These are phyloP conservation scores for Premnoplex brunnescens DNA, from an alignment of 2,797 vertebrate genomes.

Conservation along the genomic window DNA sequence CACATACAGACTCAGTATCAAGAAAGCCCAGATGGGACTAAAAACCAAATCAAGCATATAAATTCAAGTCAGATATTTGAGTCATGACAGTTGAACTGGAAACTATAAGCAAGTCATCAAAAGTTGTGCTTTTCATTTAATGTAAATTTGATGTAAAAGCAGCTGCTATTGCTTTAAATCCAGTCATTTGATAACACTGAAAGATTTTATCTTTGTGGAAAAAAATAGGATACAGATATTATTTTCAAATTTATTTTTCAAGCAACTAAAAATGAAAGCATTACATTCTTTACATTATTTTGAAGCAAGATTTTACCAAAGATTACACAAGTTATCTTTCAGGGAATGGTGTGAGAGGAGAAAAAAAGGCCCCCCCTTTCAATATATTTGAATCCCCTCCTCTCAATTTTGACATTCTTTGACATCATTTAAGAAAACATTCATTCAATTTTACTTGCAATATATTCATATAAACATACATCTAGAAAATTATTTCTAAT, in stretches of 20 bases:
- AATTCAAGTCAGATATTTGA: background rate
- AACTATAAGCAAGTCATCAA: background rate
- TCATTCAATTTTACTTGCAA: background rate
- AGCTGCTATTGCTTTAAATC: background rate
- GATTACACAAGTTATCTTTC: background rate
- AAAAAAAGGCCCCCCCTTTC: background rate
- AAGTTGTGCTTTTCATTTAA: background rate
- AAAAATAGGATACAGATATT: background rate
- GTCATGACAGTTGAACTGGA: background rate
- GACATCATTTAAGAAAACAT: background rate
- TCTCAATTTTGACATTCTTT: background rate
- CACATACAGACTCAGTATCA: background rate
- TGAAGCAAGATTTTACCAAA: background rate
- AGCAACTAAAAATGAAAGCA: background rate
- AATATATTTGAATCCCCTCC: background rate
- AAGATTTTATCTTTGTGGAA: background rate
- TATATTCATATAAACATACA: background rate
- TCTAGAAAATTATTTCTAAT: background rate
- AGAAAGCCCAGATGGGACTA: background rate
- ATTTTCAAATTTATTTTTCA: background rate
- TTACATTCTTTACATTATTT: background rate
- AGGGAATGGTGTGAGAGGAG: background rate
- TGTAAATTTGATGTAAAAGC: background rate
- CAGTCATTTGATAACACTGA: background rate
- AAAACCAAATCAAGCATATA: background rate